Conservation (phyloP, 2,888 invertebrate genomes). For the Hydrotaea cyrtoneurina region DNA sequence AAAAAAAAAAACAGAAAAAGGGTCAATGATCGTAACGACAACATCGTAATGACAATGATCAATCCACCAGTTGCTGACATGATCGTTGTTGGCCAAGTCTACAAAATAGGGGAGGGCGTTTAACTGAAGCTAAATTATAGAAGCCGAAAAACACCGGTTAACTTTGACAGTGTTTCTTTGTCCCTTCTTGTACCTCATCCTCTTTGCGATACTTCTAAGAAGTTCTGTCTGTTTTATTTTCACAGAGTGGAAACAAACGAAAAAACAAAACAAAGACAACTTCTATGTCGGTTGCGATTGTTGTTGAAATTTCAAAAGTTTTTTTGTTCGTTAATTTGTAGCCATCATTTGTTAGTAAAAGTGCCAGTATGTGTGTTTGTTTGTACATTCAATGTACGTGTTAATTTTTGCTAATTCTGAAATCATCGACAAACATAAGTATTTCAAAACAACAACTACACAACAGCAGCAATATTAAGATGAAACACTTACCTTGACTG, state of each 20-base stretch:
- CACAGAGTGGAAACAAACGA: background rate
- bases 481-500: slow-evolving; percentile 71
- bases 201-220: background rate
- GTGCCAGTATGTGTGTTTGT: background rate
- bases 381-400: slow-evolving; percentile 21
- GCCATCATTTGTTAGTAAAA: background rate
- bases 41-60: background rate
- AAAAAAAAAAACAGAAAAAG: background rate
- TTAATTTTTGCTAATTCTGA: slow-evolving; percentile 43
- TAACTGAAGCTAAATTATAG: background rate
- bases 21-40: slow-evolving; percentile 42
- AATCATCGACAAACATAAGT: slow-evolving; percentile 13
- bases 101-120: background rate
- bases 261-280: background rate
- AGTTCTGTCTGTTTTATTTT: slow-evolving; percentile 1
- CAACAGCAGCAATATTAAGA: background rate
- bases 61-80: background rate
- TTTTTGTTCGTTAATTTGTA: background rate
- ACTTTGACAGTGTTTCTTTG: background rate
- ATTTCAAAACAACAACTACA: slow-evolving; percentile 15
- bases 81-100: background rate
- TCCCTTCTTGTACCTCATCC: background rate
- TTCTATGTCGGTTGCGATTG: background rate
- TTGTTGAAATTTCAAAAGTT: background rate
- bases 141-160: background rate